These are phyloP conservation scores for Knipowitschia caucasica DNA, from an alignment of 2,797 vertebrate species.

Conservation along the genomic window DNA sequence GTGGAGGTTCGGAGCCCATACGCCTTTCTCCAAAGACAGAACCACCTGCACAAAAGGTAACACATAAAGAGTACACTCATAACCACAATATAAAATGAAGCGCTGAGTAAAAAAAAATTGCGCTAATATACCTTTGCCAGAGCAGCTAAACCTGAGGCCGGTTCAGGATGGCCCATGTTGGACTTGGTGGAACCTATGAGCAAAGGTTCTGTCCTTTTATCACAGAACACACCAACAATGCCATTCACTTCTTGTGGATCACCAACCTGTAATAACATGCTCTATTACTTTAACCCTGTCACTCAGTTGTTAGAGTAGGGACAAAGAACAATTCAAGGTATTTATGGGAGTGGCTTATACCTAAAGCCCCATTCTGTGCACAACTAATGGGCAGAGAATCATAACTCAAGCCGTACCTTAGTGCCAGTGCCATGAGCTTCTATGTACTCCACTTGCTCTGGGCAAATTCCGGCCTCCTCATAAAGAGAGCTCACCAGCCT, in stretches of 20 bases:
- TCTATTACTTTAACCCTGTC: not conserved
- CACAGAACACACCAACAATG: conserved; percentile 82
- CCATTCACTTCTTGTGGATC: conserved; percentile 93
- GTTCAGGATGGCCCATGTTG: conserved; percentile 97
- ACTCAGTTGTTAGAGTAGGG: not conserved
- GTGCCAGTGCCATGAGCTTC: conserved; percentile 97
- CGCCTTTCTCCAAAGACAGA: conserved; percentile 85
- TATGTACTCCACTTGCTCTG: conserved; percentile 87
- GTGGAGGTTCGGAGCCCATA: conserved; percentile 95
- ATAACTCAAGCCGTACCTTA: no score
- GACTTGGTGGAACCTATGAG: conserved; percentile 95
- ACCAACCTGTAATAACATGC: conserved; percentile 78
- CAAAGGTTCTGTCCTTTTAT: conserved; percentile 75
- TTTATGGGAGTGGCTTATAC: no score
- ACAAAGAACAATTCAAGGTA: not conserved
- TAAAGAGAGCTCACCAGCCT: conserved; percentile 82
- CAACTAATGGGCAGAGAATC: no score
- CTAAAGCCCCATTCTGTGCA: no score
- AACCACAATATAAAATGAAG: not conserved
- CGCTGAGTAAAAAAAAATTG: not conserved
- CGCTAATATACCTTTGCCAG: conserved; percentile 82
- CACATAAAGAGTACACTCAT: not conserved
- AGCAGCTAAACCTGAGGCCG: conserved; percentile 89
- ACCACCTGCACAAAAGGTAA: conserved; percentile 76
- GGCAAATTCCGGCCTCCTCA: conserved; percentile 67